Evolutionary conservation across 2,113 vertebrate species (phyloP).

Genomic region (Scortum barcoo): DNA sequence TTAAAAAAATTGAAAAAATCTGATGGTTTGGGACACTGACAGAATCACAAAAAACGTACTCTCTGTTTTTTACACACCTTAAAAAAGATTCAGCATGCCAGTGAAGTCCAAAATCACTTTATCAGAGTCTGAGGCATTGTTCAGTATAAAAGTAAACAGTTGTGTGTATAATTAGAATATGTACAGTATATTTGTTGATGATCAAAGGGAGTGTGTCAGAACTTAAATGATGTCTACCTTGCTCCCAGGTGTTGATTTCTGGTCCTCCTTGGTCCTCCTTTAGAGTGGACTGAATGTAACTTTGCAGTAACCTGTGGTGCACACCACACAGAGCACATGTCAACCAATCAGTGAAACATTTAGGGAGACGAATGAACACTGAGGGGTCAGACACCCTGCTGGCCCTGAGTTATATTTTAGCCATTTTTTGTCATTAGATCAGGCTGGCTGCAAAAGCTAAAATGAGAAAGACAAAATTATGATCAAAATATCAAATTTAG

Average conservation of each 20-base stretch:
- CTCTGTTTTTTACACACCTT: neutral
- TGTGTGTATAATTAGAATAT: neutral
- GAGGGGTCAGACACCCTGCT: neutral
- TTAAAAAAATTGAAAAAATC: no score
- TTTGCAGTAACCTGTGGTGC: conserved; percentile 82
- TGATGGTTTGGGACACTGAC: neutral
- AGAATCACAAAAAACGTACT: neutral
- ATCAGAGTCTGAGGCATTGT: neutral
- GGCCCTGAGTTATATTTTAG: neutral
- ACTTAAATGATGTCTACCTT: conserved; percentile 81
- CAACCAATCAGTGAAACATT: conserved; percentile 8
- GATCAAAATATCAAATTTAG: neutral
- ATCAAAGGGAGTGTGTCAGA: neutral
- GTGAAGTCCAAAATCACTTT: neutral
- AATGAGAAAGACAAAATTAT: neutral
- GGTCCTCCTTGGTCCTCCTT: conserved; percentile 69
- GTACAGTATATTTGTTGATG: neutral
- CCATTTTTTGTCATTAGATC: neutral
- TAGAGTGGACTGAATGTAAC: conserved; percentile 79
- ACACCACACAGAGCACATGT: conserved; percentile 22
- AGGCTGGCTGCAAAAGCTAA: neutral
- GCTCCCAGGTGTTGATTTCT: conserved; percentile 85
- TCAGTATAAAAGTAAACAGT: neutral
- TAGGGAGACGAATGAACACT: neutral
- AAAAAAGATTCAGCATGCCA: no score